phyloP scores from a whole-genome alignment of 2,113 vertebrate species.

The Pycnonotus jocosus region DNA sequence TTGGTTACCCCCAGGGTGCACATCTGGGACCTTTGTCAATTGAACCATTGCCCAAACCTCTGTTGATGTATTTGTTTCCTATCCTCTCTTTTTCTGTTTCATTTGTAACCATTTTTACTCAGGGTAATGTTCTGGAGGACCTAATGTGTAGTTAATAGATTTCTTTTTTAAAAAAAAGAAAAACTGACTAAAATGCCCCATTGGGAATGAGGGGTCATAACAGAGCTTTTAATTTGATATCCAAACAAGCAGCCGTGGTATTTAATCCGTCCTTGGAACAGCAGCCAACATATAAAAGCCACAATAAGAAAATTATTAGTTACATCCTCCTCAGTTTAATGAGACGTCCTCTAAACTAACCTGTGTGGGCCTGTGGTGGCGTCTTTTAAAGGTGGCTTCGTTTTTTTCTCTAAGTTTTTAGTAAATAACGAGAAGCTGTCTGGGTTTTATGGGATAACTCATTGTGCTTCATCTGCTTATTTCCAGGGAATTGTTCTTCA shows the following conservation, averaged over 20 bases:
- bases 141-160: slow-evolving; percentile 2
- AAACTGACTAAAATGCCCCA: not conserved
- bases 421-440: not conserved
- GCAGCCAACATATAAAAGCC: not conserved
- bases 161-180: not conserved
- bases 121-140: not conserved
- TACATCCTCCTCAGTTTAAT: not conserved
- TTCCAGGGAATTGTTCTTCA: not conserved
- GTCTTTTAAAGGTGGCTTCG: not conserved
- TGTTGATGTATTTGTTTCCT: not conserved
- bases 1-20: not conserved
- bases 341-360: not conserved
- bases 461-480: not conserved
- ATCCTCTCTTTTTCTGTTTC: not conserved
- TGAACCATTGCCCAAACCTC: not conserved
- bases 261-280: slow-evolving; percentile 9
- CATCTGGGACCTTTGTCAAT: not conserved
- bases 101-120: not conserved
- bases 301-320: not conserved
- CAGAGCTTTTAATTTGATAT: slow-evolving; percentile 23
- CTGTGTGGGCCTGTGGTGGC: fast-evolving
- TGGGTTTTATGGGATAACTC: not conserved
- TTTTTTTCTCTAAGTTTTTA: not conserved
- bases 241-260: not conserved
- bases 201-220: not conserved